Evolutionary conservation across 2,113 vertebrate genomes (phyloP), one percentile per base, ranked within the genome.

Genomic region (Neogale vison): DNA sequence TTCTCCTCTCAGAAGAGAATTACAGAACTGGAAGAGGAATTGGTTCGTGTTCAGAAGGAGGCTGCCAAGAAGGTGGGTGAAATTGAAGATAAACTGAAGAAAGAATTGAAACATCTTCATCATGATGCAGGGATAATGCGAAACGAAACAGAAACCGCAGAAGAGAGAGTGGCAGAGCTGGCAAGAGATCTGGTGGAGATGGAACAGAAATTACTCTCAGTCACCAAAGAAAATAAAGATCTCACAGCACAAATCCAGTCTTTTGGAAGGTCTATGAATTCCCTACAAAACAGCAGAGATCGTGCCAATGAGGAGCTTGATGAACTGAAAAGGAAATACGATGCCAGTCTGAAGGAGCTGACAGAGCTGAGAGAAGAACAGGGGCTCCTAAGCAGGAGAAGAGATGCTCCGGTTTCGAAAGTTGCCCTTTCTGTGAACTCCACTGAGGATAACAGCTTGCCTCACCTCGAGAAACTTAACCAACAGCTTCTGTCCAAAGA

Each of bases 111-210:
- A 13, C 99, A 99, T 93, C 98, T 99, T 76, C 99, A 98, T 42
- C 99, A 99, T 93, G 99, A 99, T 85, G 99, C 99, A 4, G 99
- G 99, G 2, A 99, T 99, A 98, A 99, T 99, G 99, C 98, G 99
- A 50, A 99, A 99, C 0, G 99, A 99, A 98, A 99, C 99, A 0
- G 99, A 99, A 98, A 99, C 99, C 0, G 99, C 99, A 1, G 99
- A 99, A 97, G 99, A 99, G 97, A 99, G 99, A 97, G 99, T 99
- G 81, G 99, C 99, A 0, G 99, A 99, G 95, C 97, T 99, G 97
- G 99, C 99, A 15, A 98, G 96, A 59, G 99, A 99, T 98, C 98
- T 99, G 92, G 97, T 99, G 98, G 98, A 98, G 42, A 98, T 99
- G 92, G 99, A 99, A 26, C 99, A 99, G 99, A 99, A 98, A 84